Percentiles rank a stretch among this genome's conserved stretches.
Evolutionary conservation across 1,140 invertebrate species (phyloP).

Genomic region (Temnothorax nylanderi): DNA sequence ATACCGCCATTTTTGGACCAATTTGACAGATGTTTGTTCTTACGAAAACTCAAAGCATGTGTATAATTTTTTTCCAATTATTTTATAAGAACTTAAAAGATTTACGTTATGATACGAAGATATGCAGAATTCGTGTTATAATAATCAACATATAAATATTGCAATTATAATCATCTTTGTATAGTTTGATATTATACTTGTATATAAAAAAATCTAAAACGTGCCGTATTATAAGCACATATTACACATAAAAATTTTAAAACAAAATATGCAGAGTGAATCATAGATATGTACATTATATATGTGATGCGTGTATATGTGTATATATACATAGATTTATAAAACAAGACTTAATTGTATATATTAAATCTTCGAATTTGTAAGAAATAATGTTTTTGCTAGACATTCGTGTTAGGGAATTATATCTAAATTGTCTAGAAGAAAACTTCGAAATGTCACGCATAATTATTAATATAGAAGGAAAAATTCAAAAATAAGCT

Average conservation of each 20-base stretch:
- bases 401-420: background rate
- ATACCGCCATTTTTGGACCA: background rate
- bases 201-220: background rate
- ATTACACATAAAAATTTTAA: background rate
- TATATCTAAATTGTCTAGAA: background rate
- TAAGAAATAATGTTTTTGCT: background rate
- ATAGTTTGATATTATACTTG: background rate
- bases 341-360: background rate
- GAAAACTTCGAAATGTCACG: background rate
- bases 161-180: background rate
- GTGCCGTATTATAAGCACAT: background rate
- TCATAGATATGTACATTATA: background rate
- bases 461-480: background rate
- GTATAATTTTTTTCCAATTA: background rate
- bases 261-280: background rate
- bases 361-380: background rate
- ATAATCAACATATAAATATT: constrained; percentile 18
- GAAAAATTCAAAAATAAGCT: background rate
- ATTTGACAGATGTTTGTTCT: background rate
- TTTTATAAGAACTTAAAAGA: background rate
- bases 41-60: background rate
- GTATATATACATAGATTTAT: background rate
- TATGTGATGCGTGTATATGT: background rate
- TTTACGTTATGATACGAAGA: background rate
- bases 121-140: background rate